Conservation (phyloP, 2,113 vertebrate genomes). For the Microtus oregoni region DNA sequence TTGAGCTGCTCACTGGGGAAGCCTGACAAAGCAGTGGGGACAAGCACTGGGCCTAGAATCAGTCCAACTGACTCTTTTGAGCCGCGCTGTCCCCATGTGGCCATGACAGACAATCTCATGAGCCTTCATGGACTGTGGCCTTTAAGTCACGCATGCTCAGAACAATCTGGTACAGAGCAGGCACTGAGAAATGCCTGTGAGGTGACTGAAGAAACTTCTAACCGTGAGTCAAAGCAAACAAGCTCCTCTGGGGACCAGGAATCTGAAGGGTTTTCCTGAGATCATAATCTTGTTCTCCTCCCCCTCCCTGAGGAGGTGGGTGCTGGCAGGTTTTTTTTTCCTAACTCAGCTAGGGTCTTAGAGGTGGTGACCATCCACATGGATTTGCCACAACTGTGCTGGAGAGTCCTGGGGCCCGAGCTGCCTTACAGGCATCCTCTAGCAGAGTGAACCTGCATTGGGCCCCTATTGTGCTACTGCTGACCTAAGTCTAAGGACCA, state of each 20-base stretch:
- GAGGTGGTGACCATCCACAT: neutral
- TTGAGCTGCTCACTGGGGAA: neutral
- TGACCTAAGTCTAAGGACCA: neutral
- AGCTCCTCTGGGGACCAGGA: neutral
- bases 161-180: neutral
- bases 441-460: neutral
- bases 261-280: neutral
- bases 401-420: neutral
- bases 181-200: neutral
- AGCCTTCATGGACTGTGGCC: neutral
- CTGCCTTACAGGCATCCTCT: neutral
- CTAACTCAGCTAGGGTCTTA: neutral
- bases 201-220: neutral
- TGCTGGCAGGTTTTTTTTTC: neutral
- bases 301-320: neutral
- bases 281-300: neutral
- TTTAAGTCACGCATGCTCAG: neutral
- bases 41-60: neutral
- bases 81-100: neutral
- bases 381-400: neutral
- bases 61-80: neutral
- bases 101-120: neutral
- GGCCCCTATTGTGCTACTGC: neutral
- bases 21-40: neutral
- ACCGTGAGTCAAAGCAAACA: neutral